Evolutionary conservation across 2,888 invertebrate species (phyloP).

Genomic region (Cheilosia soror): DNA sequence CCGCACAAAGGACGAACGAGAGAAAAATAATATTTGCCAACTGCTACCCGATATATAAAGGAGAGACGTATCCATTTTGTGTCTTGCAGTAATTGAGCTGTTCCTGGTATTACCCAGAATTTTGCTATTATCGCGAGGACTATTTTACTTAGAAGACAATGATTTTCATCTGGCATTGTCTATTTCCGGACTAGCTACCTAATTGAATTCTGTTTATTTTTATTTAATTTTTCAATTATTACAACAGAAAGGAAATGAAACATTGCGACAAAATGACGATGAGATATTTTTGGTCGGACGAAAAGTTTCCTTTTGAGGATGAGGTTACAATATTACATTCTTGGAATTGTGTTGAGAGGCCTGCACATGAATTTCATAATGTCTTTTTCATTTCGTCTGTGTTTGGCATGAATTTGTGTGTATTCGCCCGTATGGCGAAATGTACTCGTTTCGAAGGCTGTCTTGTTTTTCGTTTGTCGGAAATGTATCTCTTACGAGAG

Average conservation of each 20-base stretch:
- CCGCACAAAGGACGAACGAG: constrained; percentile 1
- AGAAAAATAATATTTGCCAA: constrained; percentile 19
- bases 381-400: not conserved
- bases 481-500: constrained; percentile 25
- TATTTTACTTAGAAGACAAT: constrained; percentile 23
- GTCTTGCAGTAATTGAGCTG: constrained; percentile 38
- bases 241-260: not conserved
- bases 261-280: not conserved
- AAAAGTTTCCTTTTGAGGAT: constrained; percentile 44
- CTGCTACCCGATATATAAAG: constrained; percentile 1
- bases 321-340: not conserved
- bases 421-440: not conserved
- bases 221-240: constrained; percentile 54
- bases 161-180: constrained; percentile 61
- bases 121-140: constrained; percentile 31
- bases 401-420: not conserved
- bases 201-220: constrained; percentile 66
- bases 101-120: constrained; percentile 6
- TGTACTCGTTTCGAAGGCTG: constrained; percentile 18
- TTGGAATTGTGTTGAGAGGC: constrained; percentile 10
- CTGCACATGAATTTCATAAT: constrained; percentile 40
- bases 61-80: constrained; percentile 4
- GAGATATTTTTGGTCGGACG: not conserved
- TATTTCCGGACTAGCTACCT: constrained; percentile 42
- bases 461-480: constrained; percentile 37